Evolutionary conservation across 2,797 vertebrate species (phyloP).

Genomic region (Odontamblyopus lacepedii): DNA sequence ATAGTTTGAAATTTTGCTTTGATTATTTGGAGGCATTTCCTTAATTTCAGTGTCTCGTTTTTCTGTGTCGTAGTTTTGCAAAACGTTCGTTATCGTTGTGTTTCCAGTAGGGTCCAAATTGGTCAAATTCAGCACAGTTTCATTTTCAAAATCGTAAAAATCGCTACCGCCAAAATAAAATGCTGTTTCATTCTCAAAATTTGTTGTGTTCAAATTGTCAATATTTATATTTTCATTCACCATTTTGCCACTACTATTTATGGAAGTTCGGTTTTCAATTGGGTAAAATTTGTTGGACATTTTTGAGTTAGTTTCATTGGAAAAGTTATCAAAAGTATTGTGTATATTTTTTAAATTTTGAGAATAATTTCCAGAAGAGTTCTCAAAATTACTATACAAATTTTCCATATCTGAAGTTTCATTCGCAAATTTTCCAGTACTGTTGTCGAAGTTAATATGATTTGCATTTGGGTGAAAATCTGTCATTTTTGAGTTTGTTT

Average conservation of each 20-base stretch:
- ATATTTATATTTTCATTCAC: neutral
- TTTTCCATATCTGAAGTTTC: neutral
- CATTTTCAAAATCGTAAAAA: neutral
- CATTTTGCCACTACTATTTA: conserved; percentile 1
- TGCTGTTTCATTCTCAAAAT: neutral
- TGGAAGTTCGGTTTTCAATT: conserved; percentile 13
- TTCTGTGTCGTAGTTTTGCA: too few relatives aligned
- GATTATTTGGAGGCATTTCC: neutral
- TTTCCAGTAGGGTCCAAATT: neutral
- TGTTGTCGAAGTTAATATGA: conserved; percentile 17
- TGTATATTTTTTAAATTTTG: conserved; percentile 44
- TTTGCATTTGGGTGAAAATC: neutral
- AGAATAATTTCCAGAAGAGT: conserved; percentile 24
- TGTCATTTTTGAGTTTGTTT: too few relatives aligned
- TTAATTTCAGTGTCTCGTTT: neutral
- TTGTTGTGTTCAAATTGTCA: neutral
- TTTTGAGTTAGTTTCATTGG: conserved; percentile 40
- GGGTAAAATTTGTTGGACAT: conserved; percentile 19
- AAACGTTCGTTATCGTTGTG: too few relatives aligned
- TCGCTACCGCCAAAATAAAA: neutral
- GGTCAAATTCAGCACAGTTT: neutral
- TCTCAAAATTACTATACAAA: neutral
- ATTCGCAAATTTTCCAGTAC: neutral
- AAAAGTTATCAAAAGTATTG: conserved; percentile 17
- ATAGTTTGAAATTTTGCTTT: neutral